A percentile compares a stretch with the other conserved stretches of the same genome.
Evolutionary conservation across 2,888 invertebrate genomes (phyloP).

Genomic region (Phlogophora meticulosa): DNA sequence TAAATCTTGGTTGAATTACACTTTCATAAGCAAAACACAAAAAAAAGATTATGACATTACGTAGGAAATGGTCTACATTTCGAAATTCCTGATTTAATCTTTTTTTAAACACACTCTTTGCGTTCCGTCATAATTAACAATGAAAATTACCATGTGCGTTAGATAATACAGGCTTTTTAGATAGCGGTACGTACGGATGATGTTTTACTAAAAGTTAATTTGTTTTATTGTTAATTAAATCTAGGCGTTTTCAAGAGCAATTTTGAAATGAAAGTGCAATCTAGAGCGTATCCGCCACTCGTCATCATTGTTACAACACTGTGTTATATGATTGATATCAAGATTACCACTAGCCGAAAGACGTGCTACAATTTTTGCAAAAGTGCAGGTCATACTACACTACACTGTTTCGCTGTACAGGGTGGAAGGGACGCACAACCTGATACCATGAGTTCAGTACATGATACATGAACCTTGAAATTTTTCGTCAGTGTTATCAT

Average conservation of each 20-base stretch:
- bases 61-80: background rate
- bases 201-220: background rate
- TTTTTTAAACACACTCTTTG: background rate
- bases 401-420: too few relatives aligned
- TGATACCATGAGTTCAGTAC: too few relatives aligned
- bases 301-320: background rate
- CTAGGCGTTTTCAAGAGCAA: conserved; percentile 7
- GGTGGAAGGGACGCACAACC: too few relatives aligned
- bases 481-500: too few relatives aligned
- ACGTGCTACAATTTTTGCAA: too few relatives aligned
- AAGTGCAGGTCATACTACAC: too few relatives aligned
- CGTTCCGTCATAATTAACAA: background rate
- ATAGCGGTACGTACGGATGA: background rate
- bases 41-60: background rate
- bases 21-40: background rate
- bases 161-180: background rate
- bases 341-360: conserved; percentile 1
- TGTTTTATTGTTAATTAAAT: background rate
- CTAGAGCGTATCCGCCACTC: conserved; percentile 2
- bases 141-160: background rate
- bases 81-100: background rate
- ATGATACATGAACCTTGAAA: too few relatives aligned
- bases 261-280: conserved; percentile 29
- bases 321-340: conserved; percentile 2
- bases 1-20: background rate